Percentiles rank a stretch among this genome's conserved stretches.
Conservation (phyloP, 2,113 vertebrate genomes). For the Zeus faber region DNA sequence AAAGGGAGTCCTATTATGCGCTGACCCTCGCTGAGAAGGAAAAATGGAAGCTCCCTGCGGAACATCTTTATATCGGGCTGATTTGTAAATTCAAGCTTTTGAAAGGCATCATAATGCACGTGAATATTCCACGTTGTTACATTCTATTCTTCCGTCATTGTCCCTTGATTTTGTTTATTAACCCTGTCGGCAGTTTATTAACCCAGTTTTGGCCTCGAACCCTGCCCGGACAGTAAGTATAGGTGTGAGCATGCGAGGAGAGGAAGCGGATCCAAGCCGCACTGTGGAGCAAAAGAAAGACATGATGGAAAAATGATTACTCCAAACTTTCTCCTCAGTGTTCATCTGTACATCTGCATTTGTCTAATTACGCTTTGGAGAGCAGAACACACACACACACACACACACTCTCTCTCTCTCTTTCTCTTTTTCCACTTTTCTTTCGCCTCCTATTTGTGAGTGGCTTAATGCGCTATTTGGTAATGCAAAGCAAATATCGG, state of each 20-base stretch:
- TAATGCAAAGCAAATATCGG: slow-evolving; percentile 66
- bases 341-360: slow-evolving; percentile 63
- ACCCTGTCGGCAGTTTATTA: slow-evolving; percentile 50
- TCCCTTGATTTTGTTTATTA: slow-evolving; percentile 53
- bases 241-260: slow-evolving; percentile 22
- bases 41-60: slow-evolving; percentile 59
- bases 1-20: slow-evolving; percentile 65
- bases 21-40: slow-evolving; percentile 59
- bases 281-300: no score
- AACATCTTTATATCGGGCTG: slow-evolving; percentile 57
- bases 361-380: slow-evolving; percentile 57
- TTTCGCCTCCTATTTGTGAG: slow-evolving; percentile 49
- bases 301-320: slow-evolving; percentile 54
- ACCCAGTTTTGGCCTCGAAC: not conserved
- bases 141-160: slow-evolving; percentile 38
- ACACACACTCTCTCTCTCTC: no score
- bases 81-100: slow-evolving; percentile 76
- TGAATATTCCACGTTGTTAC: slow-evolving; percentile 51
- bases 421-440: no score
- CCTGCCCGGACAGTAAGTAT: no score
- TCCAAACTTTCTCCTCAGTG: slow-evolving; percentile 52
- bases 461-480: slow-evolving; percentile 49
- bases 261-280: no score
- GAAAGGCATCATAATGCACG: slow-evolving; percentile 51
- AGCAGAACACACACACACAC: slow-evolving; percentile 42